Percentiles rank a stretch among this genome's conserved stretches.
Evolutionary conservation across 2,888 invertebrate genomes (phyloP).

Genomic region (Eudemis profundana): DNA sequence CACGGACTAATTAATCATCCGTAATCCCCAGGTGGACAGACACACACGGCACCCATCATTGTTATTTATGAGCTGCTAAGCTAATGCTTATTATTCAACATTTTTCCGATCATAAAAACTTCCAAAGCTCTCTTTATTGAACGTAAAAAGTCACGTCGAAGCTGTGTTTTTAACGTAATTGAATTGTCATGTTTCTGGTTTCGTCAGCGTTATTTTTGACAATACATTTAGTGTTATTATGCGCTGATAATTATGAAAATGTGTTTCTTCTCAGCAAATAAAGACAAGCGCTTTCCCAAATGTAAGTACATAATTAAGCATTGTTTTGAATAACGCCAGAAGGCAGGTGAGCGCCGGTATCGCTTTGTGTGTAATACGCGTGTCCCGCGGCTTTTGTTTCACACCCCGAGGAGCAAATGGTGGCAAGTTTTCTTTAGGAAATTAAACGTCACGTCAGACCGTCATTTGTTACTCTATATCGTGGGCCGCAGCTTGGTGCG

Average conservation of each 20-base stretch:
- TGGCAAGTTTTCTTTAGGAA: conserved; percentile 41
- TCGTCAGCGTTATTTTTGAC: conserved; percentile 18
- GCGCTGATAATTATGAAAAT: conserved; percentile 20
- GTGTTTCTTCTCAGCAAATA: conserved; percentile 24
- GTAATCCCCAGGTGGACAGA: conserved; percentile 36
- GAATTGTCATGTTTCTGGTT: conserved; percentile 4
- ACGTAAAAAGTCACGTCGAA: conserved; percentile 1
- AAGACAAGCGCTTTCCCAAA: conserved; percentile 29
- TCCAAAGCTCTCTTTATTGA: not conserved
- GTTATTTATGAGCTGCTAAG: conserved; percentile 22
- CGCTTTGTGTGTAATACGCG: conserved; percentile 28
- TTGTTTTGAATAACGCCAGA: conserved; percentile 34
- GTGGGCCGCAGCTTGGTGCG: not conserved
- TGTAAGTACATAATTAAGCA: conserved; percentile 26
- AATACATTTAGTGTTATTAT: conserved; percentile 16
- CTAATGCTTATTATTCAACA: not conserved
- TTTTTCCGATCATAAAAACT: not conserved
- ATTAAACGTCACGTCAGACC: conserved; percentile 40
- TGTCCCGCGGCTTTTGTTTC: conserved; percentile 40
- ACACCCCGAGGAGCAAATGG: conserved; percentile 24
- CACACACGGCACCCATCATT: conserved; percentile 18
- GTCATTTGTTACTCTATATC: conserved; percentile 40
- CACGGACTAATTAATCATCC: conserved; percentile 35
- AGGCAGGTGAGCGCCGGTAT: conserved; percentile 28
- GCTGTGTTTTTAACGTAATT: conserved; percentile 7